Evolutionary conservation across 2,888 invertebrate species (phyloP).

Genomic region (Dusona sp.): DNA sequence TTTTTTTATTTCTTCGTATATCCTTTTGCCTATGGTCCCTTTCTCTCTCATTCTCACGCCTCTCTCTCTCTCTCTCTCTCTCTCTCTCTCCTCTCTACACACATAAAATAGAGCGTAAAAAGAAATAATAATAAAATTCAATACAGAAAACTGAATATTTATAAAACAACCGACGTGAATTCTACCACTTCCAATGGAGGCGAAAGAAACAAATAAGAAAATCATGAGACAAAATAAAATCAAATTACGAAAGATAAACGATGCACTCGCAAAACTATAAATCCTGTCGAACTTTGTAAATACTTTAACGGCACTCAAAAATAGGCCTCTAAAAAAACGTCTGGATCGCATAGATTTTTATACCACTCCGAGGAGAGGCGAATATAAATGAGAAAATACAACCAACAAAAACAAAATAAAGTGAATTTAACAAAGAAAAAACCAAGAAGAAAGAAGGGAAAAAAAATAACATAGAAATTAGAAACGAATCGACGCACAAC

Average conservation of each 20-base stretch:
- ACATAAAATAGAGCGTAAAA: constrained; percentile 1
- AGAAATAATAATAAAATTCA: not conserved
- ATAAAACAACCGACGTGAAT: constrained; percentile 40
- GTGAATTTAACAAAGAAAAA: constrained; percentile 44
- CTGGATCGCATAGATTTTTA: constrained; percentile 82
- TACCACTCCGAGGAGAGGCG: constrained; percentile 74
- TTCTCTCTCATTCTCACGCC: not conserved
- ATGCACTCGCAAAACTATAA: constrained; percentile 53
- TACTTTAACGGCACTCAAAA: constrained; percentile 69
- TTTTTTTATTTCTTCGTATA: not conserved
- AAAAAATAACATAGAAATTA: constrained; percentile 72
- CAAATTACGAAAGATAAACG: constrained; percentile 27
- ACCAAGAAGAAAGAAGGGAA: constrained; percentile 42
- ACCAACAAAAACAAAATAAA: constrained; percentile 72
- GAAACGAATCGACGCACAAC: constrained; percentile 83
- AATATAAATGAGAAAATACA: constrained; percentile 59
- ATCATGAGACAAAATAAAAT: constrained; percentile 31
- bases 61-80: not conserved
- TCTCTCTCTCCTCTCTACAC: not conserved
- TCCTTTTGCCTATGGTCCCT: not conserved
- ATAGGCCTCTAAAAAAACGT: constrained; percentile 71
- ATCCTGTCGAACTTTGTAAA: constrained; percentile 72
- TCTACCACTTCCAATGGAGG: constrained; percentile 58
- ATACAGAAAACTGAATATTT: constrained; percentile 19
- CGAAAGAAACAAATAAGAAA: constrained; percentile 39